Conservation (phyloP, 2,797 vertebrate genomes). For the Ispidina picta region DNA sequence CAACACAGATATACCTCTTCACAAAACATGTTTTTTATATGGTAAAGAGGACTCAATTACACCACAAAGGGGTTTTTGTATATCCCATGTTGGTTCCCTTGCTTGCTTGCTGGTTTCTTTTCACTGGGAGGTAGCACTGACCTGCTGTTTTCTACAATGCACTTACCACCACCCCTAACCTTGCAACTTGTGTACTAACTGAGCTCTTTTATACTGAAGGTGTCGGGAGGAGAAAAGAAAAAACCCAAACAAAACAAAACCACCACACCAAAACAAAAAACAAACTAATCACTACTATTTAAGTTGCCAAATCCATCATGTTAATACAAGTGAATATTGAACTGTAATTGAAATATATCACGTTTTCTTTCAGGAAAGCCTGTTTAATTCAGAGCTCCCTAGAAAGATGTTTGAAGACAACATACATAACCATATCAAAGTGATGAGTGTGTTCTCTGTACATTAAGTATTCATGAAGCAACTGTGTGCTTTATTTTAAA, state of each 20-base stretch:
- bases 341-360: background rate
- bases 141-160: background rate
- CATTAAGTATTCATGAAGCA: constrained; percentile 38
- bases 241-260: too few species aligned
- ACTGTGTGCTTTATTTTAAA: constrained; percentile 38
- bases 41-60: background rate
- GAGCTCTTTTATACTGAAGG: background rate
- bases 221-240: background rate
- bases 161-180: background rate
- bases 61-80: background rate
- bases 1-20: background rate
- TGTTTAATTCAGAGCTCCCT: constrained; percentile 13
- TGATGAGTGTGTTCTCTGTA: background rate
- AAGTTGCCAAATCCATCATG: constrained; percentile 15
- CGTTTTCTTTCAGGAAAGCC: background rate
- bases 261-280: too few species aligned
- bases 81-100: background rate
- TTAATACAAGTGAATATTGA: background rate
- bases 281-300: background rate
- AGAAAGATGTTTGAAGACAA: constrained; percentile 10
- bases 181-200: background rate
- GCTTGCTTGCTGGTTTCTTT: background rate
- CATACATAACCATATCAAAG: background rate
- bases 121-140: background rate
- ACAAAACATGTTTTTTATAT: background rate